Evolutionary conservation across 2,888 invertebrate genomes (phyloP).

Genomic region (Neuroscelio doddi): DNA sequence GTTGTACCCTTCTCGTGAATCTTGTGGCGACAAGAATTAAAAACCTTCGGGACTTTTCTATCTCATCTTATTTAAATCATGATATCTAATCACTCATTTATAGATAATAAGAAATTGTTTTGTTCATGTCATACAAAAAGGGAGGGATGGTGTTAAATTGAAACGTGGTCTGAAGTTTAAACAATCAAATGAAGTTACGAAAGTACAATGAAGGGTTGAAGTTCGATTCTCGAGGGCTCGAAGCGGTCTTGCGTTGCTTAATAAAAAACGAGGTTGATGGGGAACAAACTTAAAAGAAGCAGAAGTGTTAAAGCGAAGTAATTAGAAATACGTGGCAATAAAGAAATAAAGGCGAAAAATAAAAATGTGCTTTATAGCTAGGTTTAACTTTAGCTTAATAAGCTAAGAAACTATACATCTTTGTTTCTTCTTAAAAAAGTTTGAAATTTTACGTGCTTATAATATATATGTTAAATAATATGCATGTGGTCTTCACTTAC

Average conservation of each 20-base stretch:
- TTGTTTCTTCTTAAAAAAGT: too few relatives aligned
- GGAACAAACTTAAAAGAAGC: slow-evolving; percentile 48
- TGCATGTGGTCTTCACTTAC: too few relatives aligned
- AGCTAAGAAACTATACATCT: too few relatives aligned
- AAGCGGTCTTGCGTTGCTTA: slow-evolving; percentile 54
- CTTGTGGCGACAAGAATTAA: slow-evolving; percentile 41
- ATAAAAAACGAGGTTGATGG: slow-evolving; percentile 59
- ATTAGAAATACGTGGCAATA: slow-evolving; percentile 70
- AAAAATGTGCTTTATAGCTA: slow-evolving; percentile 54
- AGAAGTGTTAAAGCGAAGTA: slow-evolving; percentile 64
- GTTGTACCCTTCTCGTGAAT: slow-evolving; percentile 41
- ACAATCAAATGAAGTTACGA: slow-evolving; percentile 53
- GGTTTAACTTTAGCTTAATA: too few relatives aligned
- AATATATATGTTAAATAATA: too few relatives aligned
- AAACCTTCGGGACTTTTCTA: slow-evolving; percentile 33
- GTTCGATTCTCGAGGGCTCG: slow-evolving; percentile 64
- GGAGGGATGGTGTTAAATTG: too few relatives aligned
- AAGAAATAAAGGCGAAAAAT: slow-evolving; percentile 70
- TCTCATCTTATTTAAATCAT: neutral
- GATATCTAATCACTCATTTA: too few relatives aligned
- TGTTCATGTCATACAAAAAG: too few relatives aligned
- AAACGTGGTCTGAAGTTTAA: too few relatives aligned
- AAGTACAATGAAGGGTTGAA: slow-evolving; percentile 62
- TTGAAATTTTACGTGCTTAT: too few relatives aligned
- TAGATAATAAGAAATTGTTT: too few relatives aligned